Evolutionary conservation across 2,113 vertebrate genomes (phyloP), one percentile per base, ranked within the genome.

Genomic region (Amblyornis subalaris): DNA sequence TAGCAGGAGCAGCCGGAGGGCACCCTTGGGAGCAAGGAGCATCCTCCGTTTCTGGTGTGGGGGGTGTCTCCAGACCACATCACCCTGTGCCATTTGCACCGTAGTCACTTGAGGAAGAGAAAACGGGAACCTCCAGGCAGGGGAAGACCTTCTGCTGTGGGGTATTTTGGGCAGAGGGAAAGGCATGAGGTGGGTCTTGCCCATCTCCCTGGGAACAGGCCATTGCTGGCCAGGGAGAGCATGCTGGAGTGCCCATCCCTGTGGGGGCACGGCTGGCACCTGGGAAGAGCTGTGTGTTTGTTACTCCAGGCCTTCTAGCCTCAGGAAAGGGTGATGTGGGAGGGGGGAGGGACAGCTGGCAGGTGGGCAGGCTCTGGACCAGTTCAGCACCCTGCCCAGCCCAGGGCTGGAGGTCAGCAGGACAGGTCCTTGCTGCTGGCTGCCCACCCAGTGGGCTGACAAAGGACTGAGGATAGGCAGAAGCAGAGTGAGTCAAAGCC

Each of bases 1-100:
- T 99, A 99, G 99, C 99, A 98, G 96, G 94, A 96, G 51, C 90
- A 72, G 94, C 90, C 1, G 0, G 80, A 74, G 91, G 73, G 55
- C 14, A 3, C 85, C 89, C 50, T 58, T 83, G 82, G 85, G 89
- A 97, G 70, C n/a, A 5, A 92, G 85, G 71, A 94, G 85, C 84
- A 65, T 54, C 76, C 66, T 77, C 82, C 1, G 0, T 67, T 44
- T 24, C 80, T 23, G 71, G 18, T 2, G 2, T 36, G 31, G 36
- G 48, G 66, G 38, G 4, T 57, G 45, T 87, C 82, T 94, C 87
- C 0, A 10, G 83, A 88, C 90, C 84, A 12, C 61, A 12, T 89
- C 89, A 53, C 89, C 82, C 85, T 6, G 26, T 95, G 96, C 44
- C 48, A 79, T 96, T 78, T 71, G 95, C 96, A 96, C 96, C 58